Base-by-base conservation (phyloP, 2,113 vertebrate species). In the Gasterosteus aculeatus region DNA sequence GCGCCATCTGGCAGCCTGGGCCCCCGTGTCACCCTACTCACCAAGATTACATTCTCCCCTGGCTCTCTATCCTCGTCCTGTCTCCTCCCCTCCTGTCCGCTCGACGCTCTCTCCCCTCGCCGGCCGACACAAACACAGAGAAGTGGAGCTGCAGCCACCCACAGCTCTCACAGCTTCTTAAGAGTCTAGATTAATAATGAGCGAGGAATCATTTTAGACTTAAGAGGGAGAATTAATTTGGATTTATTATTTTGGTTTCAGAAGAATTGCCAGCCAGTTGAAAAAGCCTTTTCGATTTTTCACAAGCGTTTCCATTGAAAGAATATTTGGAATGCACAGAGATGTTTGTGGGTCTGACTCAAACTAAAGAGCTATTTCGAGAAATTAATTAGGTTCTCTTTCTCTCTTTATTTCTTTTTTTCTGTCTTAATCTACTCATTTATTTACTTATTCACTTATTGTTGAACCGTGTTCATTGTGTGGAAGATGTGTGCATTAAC, bases 1-100 rank as follows among this genome's bases (percentile, higher is more conserved):
- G 86, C 87, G 81, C 90, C 93, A 93, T 92, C 92, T 93, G 90
- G 86, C 85, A 81, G 72, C 64, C 47, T 2, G 39, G 75, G 77
- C 70, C 81, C 74, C 72, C 39, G 82, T 83, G 87, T 87, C 87
- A 86, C 83, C 58, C 72, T 71, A 82, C 80, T 83, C 86, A 82
- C 84, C 72, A 80, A 90, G 86, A 92, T 89, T 89, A 89, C 78
- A 78, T 81, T 79, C 62, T 83, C 85, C 84, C 74, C 77, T 74
- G 75, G 80, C 78, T 81, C 71, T 66, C 71, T 14, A 22, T 81
- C 72, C 58, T 77, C 29, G 74, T 74, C 62, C 61, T 47, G 54
- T 61, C 35, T 76, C 74, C 31, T 51, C 49, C 39, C 47, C 64
- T 70, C 60, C 72, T 69, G 69, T 74, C 42, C 61, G 60, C 62